A percentile compares a stretch with the other conserved stretches of the same genome.
phyloP scores from a whole-genome alignment of 2,113 vertebrate species.

The Otocyon megalotis region DNA sequence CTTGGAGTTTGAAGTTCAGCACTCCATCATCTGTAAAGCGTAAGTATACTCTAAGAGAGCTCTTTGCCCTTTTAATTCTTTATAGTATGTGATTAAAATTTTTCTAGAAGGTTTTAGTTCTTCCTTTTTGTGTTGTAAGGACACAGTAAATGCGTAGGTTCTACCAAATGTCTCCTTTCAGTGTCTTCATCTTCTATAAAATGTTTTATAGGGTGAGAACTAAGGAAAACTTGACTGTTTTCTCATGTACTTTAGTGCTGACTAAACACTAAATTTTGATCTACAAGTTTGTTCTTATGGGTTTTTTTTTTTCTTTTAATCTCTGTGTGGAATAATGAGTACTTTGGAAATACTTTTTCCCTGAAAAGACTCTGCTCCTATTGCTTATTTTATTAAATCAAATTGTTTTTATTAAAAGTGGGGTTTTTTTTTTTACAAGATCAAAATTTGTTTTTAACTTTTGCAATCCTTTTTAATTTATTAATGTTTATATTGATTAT shows the following conservation, averaged over 20 bases:
- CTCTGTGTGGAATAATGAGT: not conserved
- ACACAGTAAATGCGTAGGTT: not conserved
- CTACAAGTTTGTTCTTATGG: not conserved
- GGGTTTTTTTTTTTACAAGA: not conserved
- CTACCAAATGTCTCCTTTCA: not conserved
- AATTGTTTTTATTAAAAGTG: slow-evolving; percentile 6
- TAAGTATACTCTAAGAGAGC: slow-evolving; percentile 84
- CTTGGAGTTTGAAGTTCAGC: slow-evolving; percentile 98
- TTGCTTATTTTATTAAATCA: slow-evolving; percentile 42
- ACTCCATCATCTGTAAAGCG: slow-evolving; percentile 98
- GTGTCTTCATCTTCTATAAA: not conserved
- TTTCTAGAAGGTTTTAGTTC: not conserved
- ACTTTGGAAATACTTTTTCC: not conserved
- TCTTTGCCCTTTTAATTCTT: not conserved
- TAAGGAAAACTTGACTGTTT: slow-evolving; percentile 35
- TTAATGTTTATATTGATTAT: not conserved
- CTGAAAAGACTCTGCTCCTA: not conserved
- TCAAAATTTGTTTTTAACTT: slow-evolving; percentile 49
- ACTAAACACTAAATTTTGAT: slow-evolving; percentile 11
- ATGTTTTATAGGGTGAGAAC: not conserved
- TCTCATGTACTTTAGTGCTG: not conserved
- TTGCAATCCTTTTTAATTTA: not conserved
- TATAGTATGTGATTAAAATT: not conserved
- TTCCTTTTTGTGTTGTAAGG: not conserved
- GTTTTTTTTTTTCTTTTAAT: not conserved